Evolutionary conservation across 1,140 invertebrate species (phyloP).

Genomic region (Matsumurasca onukii): DNA sequence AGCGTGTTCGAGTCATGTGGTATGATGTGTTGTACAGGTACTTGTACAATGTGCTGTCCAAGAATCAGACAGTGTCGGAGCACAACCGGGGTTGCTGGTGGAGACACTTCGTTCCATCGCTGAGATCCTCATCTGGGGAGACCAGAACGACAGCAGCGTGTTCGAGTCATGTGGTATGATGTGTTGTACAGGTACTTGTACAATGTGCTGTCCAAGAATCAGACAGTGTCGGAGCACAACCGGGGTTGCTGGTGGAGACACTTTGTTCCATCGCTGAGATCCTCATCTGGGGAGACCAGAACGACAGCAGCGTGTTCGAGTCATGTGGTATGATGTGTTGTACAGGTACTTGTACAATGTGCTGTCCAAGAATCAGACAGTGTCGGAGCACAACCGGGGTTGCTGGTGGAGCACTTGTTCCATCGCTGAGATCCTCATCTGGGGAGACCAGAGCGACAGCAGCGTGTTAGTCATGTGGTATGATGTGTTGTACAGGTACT

Average conservation of each 20-base stretch:
- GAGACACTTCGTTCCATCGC: constrained; percentile 99
- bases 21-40: no score
- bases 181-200: constrained; percentile 88
- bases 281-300: constrained; percentile 99
- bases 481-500: constrained; percentile 77
- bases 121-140: constrained; percentile 99
- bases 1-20: no score
- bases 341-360: constrained; percentile 90
- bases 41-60: constrained; percentile 91
- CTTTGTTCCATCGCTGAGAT: constrained; percentile 98
- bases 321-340: no score
- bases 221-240: constrained; percentile 94
- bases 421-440: constrained; percentile 98
- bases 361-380: constrained; percentile 94
- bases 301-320: constrained; percentile 99
- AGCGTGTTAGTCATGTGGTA: no score
- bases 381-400: constrained; percentile 92
- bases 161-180: no score
- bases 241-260: constrained; percentile 96
- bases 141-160: constrained; percentile 98
- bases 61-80: constrained; percentile 96
- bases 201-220: constrained; percentile 94
- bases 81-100: constrained; percentile 93
- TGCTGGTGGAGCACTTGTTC: constrained; percentile 97
- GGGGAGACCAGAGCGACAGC: constrained; percentile 99